Evolutionary conservation across 2,113 vertebrate species (phyloP).

Genomic region (Phaethon lepturus): DNA sequence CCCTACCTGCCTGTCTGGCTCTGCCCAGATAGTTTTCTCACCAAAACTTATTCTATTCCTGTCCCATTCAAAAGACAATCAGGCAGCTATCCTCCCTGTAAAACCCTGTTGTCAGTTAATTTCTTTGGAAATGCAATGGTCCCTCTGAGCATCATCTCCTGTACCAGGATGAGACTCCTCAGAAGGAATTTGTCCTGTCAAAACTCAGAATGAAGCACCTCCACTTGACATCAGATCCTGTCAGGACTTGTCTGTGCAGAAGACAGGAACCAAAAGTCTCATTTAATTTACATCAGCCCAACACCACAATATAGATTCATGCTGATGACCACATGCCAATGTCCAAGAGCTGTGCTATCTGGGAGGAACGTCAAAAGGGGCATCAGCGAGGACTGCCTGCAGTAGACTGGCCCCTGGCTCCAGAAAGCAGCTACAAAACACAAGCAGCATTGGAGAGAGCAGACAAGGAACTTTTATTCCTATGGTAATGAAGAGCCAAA

Average conservation of each 20-base stretch:
- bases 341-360: background rate
- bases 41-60: background rate
- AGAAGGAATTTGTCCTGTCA: background rate
- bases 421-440: background rate
- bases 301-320: background rate
- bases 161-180: background rate
- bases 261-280: background rate
- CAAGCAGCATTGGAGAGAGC: background rate
- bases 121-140: background rate
- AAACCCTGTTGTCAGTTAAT: background rate
- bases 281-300: background rate
- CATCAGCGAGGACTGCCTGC: background rate
- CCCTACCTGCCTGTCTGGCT: background rate
- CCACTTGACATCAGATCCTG: background rate
- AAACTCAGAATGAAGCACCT: background rate
- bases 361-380: background rate
- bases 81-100: background rate
- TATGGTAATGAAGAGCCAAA: background rate
- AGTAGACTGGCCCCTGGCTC: background rate
- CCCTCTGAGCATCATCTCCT: background rate
- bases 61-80: background rate
- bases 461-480: background rate
- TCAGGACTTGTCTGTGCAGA: background rate
- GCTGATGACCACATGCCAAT: fast-evolving
- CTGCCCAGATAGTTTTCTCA: background rate